Evolutionary conservation across 2,797 vertebrate species (phyloP), one percentile per base, ranked within the genome.

Genomic region (Halcyon badia): DNA sequence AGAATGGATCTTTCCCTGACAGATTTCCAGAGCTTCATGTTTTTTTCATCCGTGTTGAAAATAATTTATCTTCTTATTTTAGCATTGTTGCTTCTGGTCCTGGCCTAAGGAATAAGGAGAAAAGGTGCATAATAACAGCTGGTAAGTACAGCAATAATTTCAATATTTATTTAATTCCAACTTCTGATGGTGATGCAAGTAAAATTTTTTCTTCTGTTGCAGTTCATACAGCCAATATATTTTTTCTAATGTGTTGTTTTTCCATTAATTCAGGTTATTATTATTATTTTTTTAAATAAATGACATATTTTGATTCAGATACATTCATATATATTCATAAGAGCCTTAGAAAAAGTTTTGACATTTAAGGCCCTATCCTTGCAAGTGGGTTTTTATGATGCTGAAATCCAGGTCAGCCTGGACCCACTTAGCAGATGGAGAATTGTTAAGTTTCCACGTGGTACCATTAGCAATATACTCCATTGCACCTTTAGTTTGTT

Each of bases 31-130:
- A 88, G 66, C n/a, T 95, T 93, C 86, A 94, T 87, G 49, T 72
- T 95, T 96, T 95, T 96, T 86, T 88, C 76, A 95, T 93, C 35
- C 3, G 4, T 17, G 15, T 83, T 5, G 2, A 94, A 95, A 92
- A 96, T 87, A 87, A 94, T 80, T 92, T 90, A 52, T 93, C 57
- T 89, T 85, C 76, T 68, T 81, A 68, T 78, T 93, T 88, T 86
- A 83, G 51, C 24, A 69, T 65, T 91, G 65, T 78, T 94, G 31
- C 42, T 86, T 90, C 58, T 79, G 24, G 57, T 86, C 24, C 39
- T 69, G 70, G 21, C 12, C 44, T 86, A 90, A 88, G 9, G 26
- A 88, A 81, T 66, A 78, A 64, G 33, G 21, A 80, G 7, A 60
- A 90, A 84, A 90, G 7, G 5, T 62, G 15, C 4, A 48, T 69